Conservation (phyloP, 2,113 vertebrate genomes). For the Saimiri boliviensis region DNA sequence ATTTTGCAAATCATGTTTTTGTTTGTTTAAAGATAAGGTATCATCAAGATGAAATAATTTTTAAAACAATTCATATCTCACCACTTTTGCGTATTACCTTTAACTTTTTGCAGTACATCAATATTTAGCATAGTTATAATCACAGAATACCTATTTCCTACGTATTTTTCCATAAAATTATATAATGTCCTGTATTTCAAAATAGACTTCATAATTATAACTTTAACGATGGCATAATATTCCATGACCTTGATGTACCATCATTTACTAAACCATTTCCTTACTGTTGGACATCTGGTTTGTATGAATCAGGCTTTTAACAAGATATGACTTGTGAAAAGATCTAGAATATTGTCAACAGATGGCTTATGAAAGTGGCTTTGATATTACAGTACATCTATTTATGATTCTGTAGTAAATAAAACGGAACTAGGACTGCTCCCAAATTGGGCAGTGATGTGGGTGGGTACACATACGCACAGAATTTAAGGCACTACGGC, state of each 20-base stretch:
- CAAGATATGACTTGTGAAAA: neutral
- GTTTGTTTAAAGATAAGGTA: neutral
- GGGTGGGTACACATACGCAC: neutral
- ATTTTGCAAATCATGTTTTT: neutral
- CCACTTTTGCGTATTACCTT: neutral
- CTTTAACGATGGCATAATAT: neutral
- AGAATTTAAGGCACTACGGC: neutral
- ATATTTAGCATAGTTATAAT: neutral
- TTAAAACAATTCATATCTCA: neutral
- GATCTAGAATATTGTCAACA: neutral
- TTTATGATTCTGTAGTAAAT: neutral
- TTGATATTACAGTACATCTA: neutral
- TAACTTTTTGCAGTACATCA: neutral
- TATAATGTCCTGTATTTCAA: neutral
- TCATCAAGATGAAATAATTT: conserved; percentile 11
- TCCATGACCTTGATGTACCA: neutral
- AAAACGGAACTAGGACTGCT: neutral
- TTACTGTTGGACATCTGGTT: conserved; percentile 16
- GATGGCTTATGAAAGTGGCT: conserved; percentile 27
- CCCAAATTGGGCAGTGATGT: neutral
- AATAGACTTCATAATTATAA: neutral
- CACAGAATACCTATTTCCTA: neutral
- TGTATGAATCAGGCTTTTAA: conserved; percentile 47
- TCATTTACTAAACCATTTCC: conserved; percentile 15
- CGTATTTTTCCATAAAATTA: neutral